Base-by-base conservation (phyloP, 2,888 invertebrate genomes). In the Eurytoma adleriae region DNA sequence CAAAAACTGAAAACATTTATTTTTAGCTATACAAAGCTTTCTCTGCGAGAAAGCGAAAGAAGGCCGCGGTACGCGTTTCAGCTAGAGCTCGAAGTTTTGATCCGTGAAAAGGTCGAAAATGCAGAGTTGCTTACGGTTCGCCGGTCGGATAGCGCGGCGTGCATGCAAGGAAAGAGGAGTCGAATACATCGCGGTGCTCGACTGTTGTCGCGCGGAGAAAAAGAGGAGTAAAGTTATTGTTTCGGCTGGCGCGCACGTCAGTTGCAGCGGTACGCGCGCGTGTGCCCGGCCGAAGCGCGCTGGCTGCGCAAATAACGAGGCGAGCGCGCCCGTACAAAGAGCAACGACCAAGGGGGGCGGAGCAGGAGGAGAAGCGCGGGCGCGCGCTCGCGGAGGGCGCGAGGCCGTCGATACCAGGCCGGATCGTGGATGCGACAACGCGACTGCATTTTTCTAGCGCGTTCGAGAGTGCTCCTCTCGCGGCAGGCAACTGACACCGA, bases 401-500 rank as follows among this genome's bases (percentile, higher is more conserved):
- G 30, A 27, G 40, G 27, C 86, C 88, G 89, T 88, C 89, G 88
- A 89, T 89, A 88, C 86, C 88, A 88, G 80, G 64, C 30, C 61
- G 30, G 56, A 27, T 3, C 56, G 30, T 10, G 50, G 40, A 50
- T 48, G 12, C 20, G 20, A 59, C 20, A 27, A 20, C 27, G 52
- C 14, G 27, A n/a, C 24, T 13, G 5, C 27, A 40, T 30, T 50
- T 20, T 50, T 59, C 71, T 16, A n/a, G 14, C 50, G 24, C 48
- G 18, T 40, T 16, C 79, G 80, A 84, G 83, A 83, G 82, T 84
- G 84, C 85, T 83, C 80, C 68, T 74, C 82, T 71, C 82, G 83
- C 84, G 78, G 80, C 85, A 80, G 89, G 90, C 90, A 89, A 89
- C 86, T 90, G 90, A 90, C 90, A 88, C 87, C 87, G 86, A 89